Conservation (phyloP, 2,797 vertebrate genomes). For the Nyctalus aviator region DNA sequence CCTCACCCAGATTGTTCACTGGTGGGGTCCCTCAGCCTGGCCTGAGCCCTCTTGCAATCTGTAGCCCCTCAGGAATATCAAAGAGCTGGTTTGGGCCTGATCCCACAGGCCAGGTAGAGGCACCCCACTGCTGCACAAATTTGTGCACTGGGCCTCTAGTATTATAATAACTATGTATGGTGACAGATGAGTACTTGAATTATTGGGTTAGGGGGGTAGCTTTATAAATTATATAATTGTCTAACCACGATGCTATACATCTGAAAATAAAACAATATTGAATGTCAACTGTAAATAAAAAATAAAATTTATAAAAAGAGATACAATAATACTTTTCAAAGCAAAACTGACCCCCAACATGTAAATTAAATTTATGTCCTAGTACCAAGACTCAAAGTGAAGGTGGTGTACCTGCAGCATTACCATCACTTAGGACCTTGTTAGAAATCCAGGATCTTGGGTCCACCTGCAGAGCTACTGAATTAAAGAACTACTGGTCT, state of each 20-base stretch:
- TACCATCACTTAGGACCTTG: background rate
- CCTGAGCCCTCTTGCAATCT: too few species aligned
- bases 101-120: too few species aligned
- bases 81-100: too few species aligned
- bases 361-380: background rate
- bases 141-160: too few species aligned
- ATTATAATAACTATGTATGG: background rate
- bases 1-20: too few species aligned
- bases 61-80: too few species aligned
- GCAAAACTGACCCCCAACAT: conserved; percentile 38
- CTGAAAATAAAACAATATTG: background rate
- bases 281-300: background rate
- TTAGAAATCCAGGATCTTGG: conserved; percentile 9
- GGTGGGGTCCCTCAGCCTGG: too few species aligned
- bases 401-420: background rate
- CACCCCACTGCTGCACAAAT: too few species aligned
- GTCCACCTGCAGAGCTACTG: background rate
- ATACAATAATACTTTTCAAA: background rate
- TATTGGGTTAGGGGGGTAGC: too few species aligned
- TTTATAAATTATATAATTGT: background rate
- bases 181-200: background rate
- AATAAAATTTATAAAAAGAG: background rate
- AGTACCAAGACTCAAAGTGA: background rate
- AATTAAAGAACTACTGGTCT: background rate
- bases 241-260: background rate